Percentiles rank a stretch among this genome's conserved stretches.
Conservation (phyloP, 2,113 vertebrate genomes). For the Bos indicus region DNA sequence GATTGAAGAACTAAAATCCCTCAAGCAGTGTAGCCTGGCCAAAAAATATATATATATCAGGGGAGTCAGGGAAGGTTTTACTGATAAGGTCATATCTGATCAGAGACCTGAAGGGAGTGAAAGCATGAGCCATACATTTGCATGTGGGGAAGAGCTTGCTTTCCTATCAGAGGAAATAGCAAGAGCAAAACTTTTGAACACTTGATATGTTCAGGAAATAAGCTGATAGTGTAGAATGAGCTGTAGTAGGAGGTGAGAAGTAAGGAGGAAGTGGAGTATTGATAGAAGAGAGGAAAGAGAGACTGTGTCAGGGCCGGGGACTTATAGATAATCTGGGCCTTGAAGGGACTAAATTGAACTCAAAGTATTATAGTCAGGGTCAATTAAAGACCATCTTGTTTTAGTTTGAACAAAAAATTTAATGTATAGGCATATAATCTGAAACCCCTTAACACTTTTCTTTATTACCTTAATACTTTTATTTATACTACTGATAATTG, state of each 20-base stretch:
- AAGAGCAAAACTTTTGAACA: neutral
- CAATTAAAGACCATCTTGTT: neutral
- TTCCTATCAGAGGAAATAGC: neutral
- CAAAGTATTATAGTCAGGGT: neutral
- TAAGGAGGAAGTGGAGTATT: neutral
- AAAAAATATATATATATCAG: neutral
- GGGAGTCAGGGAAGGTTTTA: neutral
- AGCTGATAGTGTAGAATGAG: neutral
- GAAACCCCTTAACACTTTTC: neutral
- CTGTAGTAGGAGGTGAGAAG: neutral
- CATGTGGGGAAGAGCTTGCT: neutral
- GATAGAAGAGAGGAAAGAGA: neutral
- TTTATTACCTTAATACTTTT: neutral
- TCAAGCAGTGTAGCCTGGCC: neutral
- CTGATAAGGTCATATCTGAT: neutral
- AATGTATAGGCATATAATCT: neutral
- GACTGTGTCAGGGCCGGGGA: neutral
- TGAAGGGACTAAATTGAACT: neutral
- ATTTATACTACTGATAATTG: neutral
- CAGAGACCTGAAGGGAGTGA: neutral
- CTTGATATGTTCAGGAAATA: neutral
- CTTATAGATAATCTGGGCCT: neutral
- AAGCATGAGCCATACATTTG: neutral
- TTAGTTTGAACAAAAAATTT: neutral
- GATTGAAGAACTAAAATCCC: neutral